Base-by-base conservation (phyloP, 2,113 vertebrate species). In the Dolichotis patagonum region DNA sequence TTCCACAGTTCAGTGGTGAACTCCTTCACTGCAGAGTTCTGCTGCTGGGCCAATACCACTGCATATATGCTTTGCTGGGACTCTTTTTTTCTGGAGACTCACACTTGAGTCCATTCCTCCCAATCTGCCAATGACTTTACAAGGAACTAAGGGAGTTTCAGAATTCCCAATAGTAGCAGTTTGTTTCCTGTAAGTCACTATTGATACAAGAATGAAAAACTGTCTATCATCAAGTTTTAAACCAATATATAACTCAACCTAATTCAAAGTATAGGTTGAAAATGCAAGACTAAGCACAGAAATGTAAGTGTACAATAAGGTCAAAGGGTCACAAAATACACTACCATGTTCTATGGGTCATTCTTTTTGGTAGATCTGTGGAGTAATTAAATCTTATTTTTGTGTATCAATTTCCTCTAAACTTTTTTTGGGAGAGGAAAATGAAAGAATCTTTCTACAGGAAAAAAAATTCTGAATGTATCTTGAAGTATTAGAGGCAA, bases 401-500 rank as follows among this genome's bases (percentile, higher is more conserved):
- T 78, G 20, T 32, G 95, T 88, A 85, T n/a, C 11, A 69, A 52
- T 84, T 87, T 82, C 88, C 38, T 94, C 65, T 46, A 63, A 71
- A 75, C 10, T 14, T 41, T 41, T 46, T 83, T 65, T 67, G 43
- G 63, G 32, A 46, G 19, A n/a, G 5, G 20, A 77, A 63, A 56
- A 58, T 52, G 52, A 63, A 88, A 63, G 41, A 67, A 81, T 62
- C 11, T 22, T 84, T 14, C 35, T 35, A 30, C 3, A 24, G 41
- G 11, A 41, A 30, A 78, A 41, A 92, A 49, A 28, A n/a, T 32
- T 52, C 32, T 69, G 17, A 83, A 69, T 71, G 5, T 38, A 85
- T 85, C 71, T 91, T 54, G 26, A 90, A 87, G 78, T 94, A 52
- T 71, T 95, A 62, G n/a, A 83, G 32, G 60, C 89, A 91, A 93